Percentiles rank a stretch among this genome's conserved stretches.
phyloP scores from a whole-genome alignment of 2,888 invertebrate genomes.

The Drosophila borealis region DNA sequence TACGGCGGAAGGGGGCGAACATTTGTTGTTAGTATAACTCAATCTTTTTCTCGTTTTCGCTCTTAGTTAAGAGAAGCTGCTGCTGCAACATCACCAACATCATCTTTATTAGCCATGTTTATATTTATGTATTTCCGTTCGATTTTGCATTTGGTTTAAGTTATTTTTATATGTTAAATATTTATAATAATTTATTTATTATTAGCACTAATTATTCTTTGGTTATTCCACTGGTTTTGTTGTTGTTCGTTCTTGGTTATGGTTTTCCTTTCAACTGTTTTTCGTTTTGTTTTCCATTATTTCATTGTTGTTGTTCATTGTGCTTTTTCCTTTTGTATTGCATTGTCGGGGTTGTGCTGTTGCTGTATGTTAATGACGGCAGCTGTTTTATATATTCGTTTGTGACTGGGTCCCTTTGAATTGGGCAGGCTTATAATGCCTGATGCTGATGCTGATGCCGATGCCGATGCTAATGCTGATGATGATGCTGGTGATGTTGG shows the following conservation, averaged over 20 bases:
- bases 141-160: constrained; percentile 62
- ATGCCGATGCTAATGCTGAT: constrained; percentile 44
- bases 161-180: constrained; percentile 68
- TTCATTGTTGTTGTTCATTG: constrained; percentile 58
- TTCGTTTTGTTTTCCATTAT: constrained; percentile 21
- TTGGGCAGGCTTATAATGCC: constrained; percentile 33
- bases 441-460: constrained; percentile 27
- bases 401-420: constrained; percentile 64
- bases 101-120: constrained; percentile 60
- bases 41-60: constrained; percentile 55
- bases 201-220: constrained; percentile 85
- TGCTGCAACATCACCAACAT: constrained; percentile 62
- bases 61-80: constrained; percentile 37
- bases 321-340: constrained; percentile 69
- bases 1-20: constrained; percentile 86
- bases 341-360: constrained; percentile 48
- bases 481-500: constrained; percentile 68
- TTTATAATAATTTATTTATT: constrained; percentile 71
- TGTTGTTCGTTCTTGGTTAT: constrained; percentile 60
- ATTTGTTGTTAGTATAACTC: constrained; percentile 65
- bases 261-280: constrained; percentile 42
- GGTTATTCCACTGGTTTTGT: constrained; percentile 85
- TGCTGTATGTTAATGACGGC: constrained; percentile 72
- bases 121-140: constrained; percentile 45
- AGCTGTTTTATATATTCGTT: constrained; percentile 69